Evolutionary conservation across 2,888 invertebrate species (phyloP).

Genomic region (Platycheirus rosarum): DNA sequence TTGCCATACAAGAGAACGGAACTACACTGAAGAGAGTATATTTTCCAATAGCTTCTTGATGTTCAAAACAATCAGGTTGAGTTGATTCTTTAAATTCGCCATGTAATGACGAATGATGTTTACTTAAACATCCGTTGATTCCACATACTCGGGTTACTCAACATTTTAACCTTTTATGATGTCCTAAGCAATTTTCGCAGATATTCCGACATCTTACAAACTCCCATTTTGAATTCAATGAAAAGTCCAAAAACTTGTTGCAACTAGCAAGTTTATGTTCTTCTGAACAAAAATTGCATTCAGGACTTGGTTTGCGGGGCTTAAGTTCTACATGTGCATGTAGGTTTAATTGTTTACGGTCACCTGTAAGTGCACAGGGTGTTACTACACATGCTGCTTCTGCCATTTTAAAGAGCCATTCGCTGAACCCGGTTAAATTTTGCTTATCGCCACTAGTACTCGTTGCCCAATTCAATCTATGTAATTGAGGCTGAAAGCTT

Average conservation of each 20-base stretch:
- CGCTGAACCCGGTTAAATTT: not conserved
- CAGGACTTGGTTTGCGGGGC: no score
- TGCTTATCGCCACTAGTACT: not conserved
- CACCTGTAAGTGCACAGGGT: not conserved
- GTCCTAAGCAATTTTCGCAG: not conserved
- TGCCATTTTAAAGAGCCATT: not conserved
- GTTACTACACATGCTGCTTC: not conserved
- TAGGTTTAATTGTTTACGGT: not conserved
- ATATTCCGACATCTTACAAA: not conserved
- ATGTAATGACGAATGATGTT: not conserved
- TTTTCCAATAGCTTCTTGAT: not conserved
- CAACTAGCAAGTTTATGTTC: not conserved
- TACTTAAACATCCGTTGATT: not conserved
- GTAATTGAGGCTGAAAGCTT: not conserved
- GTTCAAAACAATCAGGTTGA: not conserved
- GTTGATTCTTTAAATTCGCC: not conserved
- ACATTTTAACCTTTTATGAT: not conserved
- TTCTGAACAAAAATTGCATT: not conserved
- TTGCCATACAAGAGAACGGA: constrained; percentile 13
- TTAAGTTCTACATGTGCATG: not conserved
- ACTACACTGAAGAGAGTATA: not conserved
- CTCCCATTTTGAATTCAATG: no score
- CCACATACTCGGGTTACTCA: not conserved
- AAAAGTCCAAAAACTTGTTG: no score
- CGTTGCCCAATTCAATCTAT: constrained; percentile 5